Conservation (phyloP, 2,888 invertebrate genomes). For the Oithona nana region DNA sequence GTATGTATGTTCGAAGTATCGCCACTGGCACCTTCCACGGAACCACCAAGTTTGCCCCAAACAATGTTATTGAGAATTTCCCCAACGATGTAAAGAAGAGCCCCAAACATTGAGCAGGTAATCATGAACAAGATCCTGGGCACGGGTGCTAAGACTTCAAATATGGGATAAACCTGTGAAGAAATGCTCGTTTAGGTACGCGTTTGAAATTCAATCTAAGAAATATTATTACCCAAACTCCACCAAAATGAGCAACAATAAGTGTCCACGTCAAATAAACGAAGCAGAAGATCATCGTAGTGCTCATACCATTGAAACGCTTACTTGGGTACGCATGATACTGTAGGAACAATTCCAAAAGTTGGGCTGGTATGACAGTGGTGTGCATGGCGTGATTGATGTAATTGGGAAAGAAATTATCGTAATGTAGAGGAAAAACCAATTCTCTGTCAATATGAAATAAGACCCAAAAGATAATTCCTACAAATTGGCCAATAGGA, state of each 20-base stretch:
- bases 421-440: not conserved
- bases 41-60: not conserved
- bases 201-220: too few species aligned
- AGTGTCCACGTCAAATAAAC: conserved; percentile 8
- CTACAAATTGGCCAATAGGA: conserved; percentile 15
- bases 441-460: conserved; percentile 9
- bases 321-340: conserved; percentile 5
- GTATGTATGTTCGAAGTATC: not conserved
- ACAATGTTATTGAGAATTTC: conserved; percentile 4
- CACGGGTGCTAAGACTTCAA: conserved; percentile 1
- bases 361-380: conserved; percentile 6
- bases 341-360: conserved; percentile 2
- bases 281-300: not conserved
- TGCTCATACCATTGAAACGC: not conserved
- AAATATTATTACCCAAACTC: too few species aligned
- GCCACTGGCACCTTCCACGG: not conserved
- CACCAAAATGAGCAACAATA: conserved; percentile 2
- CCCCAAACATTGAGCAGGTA: not conserved
- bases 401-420: conserved; percentile 4
- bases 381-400: conserved; percentile 15
- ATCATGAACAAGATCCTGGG: conserved; percentile 4
- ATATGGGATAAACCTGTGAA: conserved; percentile 16
- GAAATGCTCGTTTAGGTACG: too few species aligned
- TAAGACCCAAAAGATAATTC: conserved; percentile 15
- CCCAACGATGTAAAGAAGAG: conserved; percentile 4